These are phyloP conservation scores for Drosophila orena DNA, from an alignment of 1,140 invertebrate genomes.

Conservation along the genomic window DNA sequence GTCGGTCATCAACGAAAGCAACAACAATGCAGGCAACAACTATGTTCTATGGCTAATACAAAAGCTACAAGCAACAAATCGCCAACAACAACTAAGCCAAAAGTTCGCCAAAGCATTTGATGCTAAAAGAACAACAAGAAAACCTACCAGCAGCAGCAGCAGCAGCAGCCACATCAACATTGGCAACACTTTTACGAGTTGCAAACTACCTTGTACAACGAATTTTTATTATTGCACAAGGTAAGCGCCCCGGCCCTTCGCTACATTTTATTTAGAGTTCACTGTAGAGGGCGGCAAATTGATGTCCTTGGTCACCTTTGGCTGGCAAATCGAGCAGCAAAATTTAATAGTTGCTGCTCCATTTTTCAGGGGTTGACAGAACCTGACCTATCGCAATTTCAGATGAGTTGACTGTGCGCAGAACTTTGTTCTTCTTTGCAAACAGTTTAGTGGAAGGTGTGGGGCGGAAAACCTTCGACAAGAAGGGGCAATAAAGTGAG, in stretches of 20 bases:
- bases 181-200: slow-evolving; percentile 77
- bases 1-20: slow-evolving; percentile 28
- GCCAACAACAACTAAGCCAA: slow-evolving; percentile 47
- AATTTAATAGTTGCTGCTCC: slow-evolving; percentile 25
- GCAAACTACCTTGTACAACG: slow-evolving; percentile 77
- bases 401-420: slow-evolving; percentile 22
- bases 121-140: slow-evolving; percentile 37
- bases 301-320: slow-evolving; percentile 37
- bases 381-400: slow-evolving; percentile 44
- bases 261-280: slow-evolving; percentile 41
- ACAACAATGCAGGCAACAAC: slow-evolving; percentile 22
- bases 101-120: slow-evolving; percentile 48
- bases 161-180: slow-evolving; percentile 44
- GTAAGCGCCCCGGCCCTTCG: slow-evolving; percentile 52
- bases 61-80: slow-evolving; percentile 59
- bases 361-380: slow-evolving; percentile 18
- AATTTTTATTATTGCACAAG: slow-evolving; percentile 78
- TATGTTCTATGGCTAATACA: slow-evolving; percentile 52
- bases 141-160: slow-evolving; percentile 38
- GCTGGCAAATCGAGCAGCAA: slow-evolving; percentile 25
- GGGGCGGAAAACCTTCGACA: background rate
- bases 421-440: slow-evolving; percentile 14
- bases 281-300: slow-evolving; percentile 17
- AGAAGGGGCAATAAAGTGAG: background rate
- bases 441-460: slow-evolving; percentile 4